Evolutionary conservation across 1,140 invertebrate genomes (phyloP).

Genomic region (Drosophila grimshawi): DNA sequence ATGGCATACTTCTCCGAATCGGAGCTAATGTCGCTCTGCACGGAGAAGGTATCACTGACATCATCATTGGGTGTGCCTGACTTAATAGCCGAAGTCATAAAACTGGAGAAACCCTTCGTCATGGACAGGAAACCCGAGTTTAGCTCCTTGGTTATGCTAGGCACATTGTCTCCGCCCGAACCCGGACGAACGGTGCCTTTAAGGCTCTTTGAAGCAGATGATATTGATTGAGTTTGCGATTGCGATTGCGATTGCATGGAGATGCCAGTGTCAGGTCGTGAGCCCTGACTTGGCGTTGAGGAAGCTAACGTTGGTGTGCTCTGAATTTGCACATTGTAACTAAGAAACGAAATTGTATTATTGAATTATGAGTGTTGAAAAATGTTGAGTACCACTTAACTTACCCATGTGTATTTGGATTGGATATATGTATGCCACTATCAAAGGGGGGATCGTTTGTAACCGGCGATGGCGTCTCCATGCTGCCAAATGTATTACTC

Average conservation of each 20-base stretch:
- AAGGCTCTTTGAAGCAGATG: conserved; percentile 78
- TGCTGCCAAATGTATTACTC: conserved; percentile 80
- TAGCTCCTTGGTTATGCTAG: conserved; percentile 79
- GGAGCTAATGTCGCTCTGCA: conserved; percentile 91
- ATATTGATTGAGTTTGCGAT: conserved; percentile 68
- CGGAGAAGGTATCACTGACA: conserved; percentile 88
- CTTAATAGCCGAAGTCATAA: conserved; percentile 91
- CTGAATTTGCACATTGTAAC: conserved; percentile 82
- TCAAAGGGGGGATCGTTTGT: conserved; percentile 79
- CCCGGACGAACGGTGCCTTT: conserved; percentile 46
- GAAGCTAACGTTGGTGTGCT: conserved; percentile 80
- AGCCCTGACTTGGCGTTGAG: conserved; percentile 75
- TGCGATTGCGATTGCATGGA: conserved; percentile 74
- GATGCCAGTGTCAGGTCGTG: conserved; percentile 84
- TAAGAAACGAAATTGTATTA: conserved; percentile 16
- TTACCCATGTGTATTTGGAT: conserved; percentile 84
- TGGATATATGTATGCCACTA: conserved; percentile 75
- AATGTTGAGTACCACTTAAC: conserved; percentile 15
- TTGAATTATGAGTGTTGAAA: neutral
- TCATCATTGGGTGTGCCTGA: conserved; percentile 88
- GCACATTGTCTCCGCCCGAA: conserved; percentile 56
- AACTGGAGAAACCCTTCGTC: conserved; percentile 91
- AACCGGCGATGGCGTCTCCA: conserved; percentile 80
- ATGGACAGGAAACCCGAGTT: conserved; percentile 88
- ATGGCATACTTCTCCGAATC: conserved; percentile 92